Evolutionary conservation across 2,888 invertebrate genomes (phyloP).

Genomic region (Cybosia mesomella): DNA sequence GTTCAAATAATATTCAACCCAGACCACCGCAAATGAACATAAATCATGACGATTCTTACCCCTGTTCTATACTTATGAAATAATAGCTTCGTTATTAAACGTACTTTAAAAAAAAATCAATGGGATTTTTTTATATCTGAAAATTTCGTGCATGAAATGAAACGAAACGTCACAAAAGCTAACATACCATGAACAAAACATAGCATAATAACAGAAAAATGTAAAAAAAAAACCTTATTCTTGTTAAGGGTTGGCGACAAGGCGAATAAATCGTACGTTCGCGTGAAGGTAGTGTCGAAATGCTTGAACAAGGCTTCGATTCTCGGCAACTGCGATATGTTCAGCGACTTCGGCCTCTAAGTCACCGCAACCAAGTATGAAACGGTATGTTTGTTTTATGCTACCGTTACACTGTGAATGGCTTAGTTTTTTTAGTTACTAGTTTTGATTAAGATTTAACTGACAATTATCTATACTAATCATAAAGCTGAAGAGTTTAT

Average conservation of each 20-base stretch:
- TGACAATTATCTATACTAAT: no score
- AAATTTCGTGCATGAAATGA: conserved; percentile 12
- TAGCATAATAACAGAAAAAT: conserved; percentile 45
- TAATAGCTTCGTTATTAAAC: no score
- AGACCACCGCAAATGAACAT: no score
- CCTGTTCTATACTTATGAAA: no score
- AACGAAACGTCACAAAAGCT: conserved; percentile 23
- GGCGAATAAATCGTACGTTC: conserved; percentile 78
- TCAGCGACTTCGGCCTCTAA: conserved; percentile 84
- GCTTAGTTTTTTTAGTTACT: conserved; percentile 25
- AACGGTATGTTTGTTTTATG: conserved; percentile 13
- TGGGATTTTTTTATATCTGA: not conserved
- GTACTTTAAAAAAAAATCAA: not conserved
- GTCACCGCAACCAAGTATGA: conserved; percentile 57
- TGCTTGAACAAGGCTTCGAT: conserved; percentile 80
- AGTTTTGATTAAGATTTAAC: no score
- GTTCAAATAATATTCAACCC: no score
- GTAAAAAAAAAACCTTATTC: conserved; percentile 70
- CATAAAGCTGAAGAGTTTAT: no score
- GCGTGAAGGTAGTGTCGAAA: conserved; percentile 76
- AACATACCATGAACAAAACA: conserved; percentile 35
- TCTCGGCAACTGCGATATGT: conserved; percentile 81
- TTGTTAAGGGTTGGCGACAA: conserved; percentile 75
- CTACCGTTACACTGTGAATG: conserved; percentile 26
- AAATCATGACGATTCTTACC: no score